phyloP scores from a whole-genome alignment of 2,888 invertebrate species.

The Pelosia muscerda region DNA sequence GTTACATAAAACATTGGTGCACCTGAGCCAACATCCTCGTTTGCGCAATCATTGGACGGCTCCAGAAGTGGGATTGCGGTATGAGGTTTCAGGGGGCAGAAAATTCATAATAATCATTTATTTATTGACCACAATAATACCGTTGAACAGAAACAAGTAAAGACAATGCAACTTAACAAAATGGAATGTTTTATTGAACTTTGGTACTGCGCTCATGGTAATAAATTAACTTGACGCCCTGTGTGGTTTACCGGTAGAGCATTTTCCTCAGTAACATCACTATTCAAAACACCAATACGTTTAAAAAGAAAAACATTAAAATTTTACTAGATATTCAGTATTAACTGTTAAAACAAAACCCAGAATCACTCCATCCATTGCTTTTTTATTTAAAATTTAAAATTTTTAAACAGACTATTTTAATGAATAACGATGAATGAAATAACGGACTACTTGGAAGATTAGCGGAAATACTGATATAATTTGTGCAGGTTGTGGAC shows the following conservation, averaged over 20 bases:
- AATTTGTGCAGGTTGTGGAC: too few relatives aligned
- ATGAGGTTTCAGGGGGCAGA: not conserved
- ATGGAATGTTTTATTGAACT: not conserved
- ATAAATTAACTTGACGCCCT: not conserved
- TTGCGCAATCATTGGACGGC: conserved; percentile 61
- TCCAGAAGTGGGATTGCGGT: not conserved
- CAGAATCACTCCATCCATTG: too few relatives aligned
- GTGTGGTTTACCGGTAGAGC: not conserved
- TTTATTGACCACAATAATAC: not conserved
- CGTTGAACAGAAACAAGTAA: not conserved
- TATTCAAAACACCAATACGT: too few relatives aligned
- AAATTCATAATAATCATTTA: not conserved
- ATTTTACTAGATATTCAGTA: too few relatives aligned
- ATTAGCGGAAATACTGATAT: too few relatives aligned
- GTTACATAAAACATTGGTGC: conserved; percentile 62
- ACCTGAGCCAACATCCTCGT: conserved; percentile 79
- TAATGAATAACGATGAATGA: too few relatives aligned
- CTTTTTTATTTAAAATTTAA: too few relatives aligned
- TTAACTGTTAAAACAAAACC: too few relatives aligned
- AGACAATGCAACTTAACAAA: not conserved
- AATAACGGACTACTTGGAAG: too few relatives aligned
- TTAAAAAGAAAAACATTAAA: too few relatives aligned
- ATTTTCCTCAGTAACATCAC: not conserved
- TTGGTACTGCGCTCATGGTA: not conserved
- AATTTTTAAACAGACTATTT: too few relatives aligned